Evolutionary conservation across 2,888 invertebrate species (phyloP), one percentile per base, ranked within the genome.

Genomic region (Lypha dubia): DNA sequence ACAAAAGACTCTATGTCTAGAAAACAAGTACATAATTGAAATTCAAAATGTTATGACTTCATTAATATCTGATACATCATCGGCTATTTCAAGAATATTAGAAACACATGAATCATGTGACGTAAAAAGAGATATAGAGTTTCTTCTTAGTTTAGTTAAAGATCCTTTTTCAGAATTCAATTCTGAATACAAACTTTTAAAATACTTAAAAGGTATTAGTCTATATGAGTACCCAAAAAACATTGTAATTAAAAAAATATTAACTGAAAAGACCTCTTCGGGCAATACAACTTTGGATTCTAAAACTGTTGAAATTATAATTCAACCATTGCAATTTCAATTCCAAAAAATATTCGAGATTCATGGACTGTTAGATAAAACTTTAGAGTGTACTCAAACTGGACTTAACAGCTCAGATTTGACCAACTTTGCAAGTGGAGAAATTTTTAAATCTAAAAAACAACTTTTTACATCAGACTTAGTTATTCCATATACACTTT

Each of bases 401-500:
- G 58, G 15, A 15, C 49, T 74, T 73, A n/a, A 62, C 20, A 84
- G 44, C 20, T 7, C 20, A 17, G 8, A 20, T 49, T 49, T 20
- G n/a, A n/a, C 17, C 20, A 20, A 49, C n/a, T n/a, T 84, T 79
- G n/a, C n/a, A n/a, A n/a, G n/a, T n/a, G n/a, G n/a, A n/a, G n/a
- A n/a, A n/a, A n/a, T n/a, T n/a, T n/a, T n/a, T n/a, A n/a, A n/a
- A n/a, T 60, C 22, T 35, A 58, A 51, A 49, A 44, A 68, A 8
- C 38, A 41, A 11, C n/a, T 32, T 62, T 22, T 62, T 28, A 38
- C 44, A 44, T 17, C n/a, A 7, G 5, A 8, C 46, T 46, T 17
- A 17, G 46, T 82, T 63, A 82, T 82, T 58, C 82, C 71, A 20
- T 77, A 49, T 67, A 70, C 76, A 15, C 68, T 82, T 46, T 82